A percentile compares a stretch with the other conserved stretches of the same genome.
Conservation (phyloP, 2,888 invertebrate species). For the Cataglyphis livida region DNA sequence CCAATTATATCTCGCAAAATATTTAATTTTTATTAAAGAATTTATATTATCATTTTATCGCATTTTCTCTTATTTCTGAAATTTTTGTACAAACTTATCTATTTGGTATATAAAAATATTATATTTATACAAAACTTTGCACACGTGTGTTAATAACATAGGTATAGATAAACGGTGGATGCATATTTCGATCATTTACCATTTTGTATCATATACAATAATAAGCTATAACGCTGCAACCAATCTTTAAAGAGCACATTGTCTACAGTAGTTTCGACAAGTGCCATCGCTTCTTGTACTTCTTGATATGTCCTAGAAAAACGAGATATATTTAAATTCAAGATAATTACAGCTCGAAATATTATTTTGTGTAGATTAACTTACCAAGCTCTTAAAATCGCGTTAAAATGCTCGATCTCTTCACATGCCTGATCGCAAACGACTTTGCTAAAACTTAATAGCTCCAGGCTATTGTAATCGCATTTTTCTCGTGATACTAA, state of each 20-base stretch:
- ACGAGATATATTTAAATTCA: not conserved
- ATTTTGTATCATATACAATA: conserved; percentile 78
- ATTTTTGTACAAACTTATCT: not conserved
- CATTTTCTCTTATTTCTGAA: not conserved
- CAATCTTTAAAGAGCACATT: conserved; percentile 80
- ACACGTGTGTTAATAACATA: not conserved
- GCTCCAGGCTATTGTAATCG: conserved; percentile 70
- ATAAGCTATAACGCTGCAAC: conserved; percentile 77
- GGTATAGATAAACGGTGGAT: not conserved
- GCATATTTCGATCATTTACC: conserved; percentile 32
- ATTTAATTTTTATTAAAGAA: not conserved
- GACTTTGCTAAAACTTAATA: conserved; percentile 71
- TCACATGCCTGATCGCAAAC: conserved; percentile 68
- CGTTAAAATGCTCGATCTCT: conserved; percentile 75
- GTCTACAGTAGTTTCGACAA: conserved; percentile 76
- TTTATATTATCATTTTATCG: not conserved
- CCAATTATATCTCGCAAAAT: not conserved
- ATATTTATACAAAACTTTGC: conserved; percentile 13
- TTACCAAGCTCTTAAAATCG: conserved; percentile 75
- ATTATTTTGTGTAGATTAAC: conserved; percentile 15
- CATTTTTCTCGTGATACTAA: conserved; percentile 49
- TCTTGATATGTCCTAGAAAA: conserved; percentile 78
- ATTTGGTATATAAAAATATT: conserved; percentile 14
- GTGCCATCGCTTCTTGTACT: conserved; percentile 74
- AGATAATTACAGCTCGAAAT: not conserved